These are phyloP conservation scores for Orthosia gothica DNA, from an alignment of 2,888 invertebrate species.

Conservation along the genomic window DNA sequence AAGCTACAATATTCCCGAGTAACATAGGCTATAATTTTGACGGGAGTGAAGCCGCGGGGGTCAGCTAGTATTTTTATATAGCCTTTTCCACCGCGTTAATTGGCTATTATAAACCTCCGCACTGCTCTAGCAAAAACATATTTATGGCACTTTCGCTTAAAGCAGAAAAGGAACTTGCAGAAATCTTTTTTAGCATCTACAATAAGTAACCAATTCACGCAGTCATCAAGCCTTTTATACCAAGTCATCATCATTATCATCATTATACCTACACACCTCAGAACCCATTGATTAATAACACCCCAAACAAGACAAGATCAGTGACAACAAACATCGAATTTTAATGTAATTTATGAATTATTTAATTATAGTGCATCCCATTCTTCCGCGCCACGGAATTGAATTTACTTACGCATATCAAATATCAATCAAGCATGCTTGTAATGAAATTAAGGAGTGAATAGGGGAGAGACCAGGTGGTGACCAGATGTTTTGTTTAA, in stretches of 20 bases:
- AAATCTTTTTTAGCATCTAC: neutral
- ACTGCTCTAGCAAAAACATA: neutral
- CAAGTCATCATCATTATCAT: constrained; percentile 5
- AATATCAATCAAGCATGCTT: constrained; percentile 57
- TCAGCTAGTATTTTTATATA: no score
- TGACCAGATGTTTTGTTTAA: constrained; percentile 11
- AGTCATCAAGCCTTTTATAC: neutral
- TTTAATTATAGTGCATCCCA: constrained; percentile 57
- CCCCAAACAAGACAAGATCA: constrained; percentile 39
- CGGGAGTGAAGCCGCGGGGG: no score
- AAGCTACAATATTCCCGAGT: no score
- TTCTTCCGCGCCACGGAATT: constrained; percentile 36
- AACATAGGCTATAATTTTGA: no score
- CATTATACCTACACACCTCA: constrained; percentile 11
- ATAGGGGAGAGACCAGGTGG: constrained; percentile 42
- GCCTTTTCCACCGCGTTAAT: no score
- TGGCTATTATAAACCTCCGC: no score
- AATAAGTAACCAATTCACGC: neutral
- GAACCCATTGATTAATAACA: constrained; percentile 36
- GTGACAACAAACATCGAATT: constrained; percentile 68
- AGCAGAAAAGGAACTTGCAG: neutral
- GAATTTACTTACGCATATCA: constrained; percentile 54
- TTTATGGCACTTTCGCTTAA: neutral
- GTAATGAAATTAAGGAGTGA: constrained; percentile 35
- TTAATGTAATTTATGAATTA: constrained; percentile 67